Evolutionary conservation across 1,140 invertebrate species (phyloP).

Genomic region (Drosophila kohkoa): DNA sequence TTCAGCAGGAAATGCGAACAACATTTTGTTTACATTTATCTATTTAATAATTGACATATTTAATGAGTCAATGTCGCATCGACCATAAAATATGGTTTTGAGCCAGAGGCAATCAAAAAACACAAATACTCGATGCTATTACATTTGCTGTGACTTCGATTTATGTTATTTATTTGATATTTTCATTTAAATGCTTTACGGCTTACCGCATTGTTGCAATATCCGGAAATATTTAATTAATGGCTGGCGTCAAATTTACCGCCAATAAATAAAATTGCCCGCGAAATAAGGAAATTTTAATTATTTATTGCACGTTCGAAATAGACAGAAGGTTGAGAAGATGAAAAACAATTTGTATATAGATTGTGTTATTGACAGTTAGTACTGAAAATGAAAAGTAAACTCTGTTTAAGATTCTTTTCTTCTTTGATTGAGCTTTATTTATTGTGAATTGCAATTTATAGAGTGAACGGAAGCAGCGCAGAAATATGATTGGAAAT

Average conservation of each 20-base stretch:
- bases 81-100: conserved; percentile 44
- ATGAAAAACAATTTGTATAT: not conserved
- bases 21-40: not conserved
- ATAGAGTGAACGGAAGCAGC: not conserved
- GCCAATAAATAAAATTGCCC: not conserved
- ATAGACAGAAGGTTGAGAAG: not conserved
- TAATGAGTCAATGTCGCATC: conserved; percentile 48
- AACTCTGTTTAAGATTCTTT: too few relatives aligned
- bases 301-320: conserved; percentile 19
- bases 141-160: conserved; percentile 16
- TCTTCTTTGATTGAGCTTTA: too few relatives aligned
- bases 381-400: not conserved
- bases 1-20: too few relatives aligned
- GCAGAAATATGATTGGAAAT: not conserved
- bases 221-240: conserved; percentile 44
- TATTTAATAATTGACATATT: conserved; percentile 49
- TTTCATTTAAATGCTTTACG: conserved; percentile 46
- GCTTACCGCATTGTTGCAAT: conserved; percentile 32
- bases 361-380: not conserved
- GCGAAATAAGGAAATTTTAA: conserved; percentile 6
- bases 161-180: conserved; percentile 16
- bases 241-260: not conserved
- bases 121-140: conserved; percentile 2
- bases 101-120: conserved; percentile 21
- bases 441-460: not conserved